Evolutionary conservation across 2,797 vertebrate species (phyloP).

Genomic region (Enteromius mattozi): DNA sequence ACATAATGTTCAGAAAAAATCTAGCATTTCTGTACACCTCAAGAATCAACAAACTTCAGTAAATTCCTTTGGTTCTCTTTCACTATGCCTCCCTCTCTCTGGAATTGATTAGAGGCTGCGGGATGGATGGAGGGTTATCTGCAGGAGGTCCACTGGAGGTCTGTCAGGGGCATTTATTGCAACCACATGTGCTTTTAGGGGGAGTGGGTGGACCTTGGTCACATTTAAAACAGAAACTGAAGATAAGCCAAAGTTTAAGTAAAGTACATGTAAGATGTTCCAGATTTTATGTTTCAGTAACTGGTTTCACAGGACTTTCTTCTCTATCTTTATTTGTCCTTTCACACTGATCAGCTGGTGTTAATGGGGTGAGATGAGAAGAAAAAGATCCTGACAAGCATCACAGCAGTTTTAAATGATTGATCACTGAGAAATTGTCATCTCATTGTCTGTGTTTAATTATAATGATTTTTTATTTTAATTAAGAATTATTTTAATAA

Average conservation of each 20-base stretch:
- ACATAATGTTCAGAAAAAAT: neutral
- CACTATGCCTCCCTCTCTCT: conserved; percentile 56
- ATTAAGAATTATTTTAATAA: neutral
- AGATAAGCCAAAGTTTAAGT: conserved; percentile 65
- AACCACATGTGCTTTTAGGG: conserved; percentile 75
- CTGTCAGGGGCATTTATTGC: conserved; percentile 65
- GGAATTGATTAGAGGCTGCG: conserved; percentile 71
- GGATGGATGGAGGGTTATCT: conserved; percentile 45
- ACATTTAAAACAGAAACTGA: conserved; percentile 65
- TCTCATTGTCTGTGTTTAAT: neutral
- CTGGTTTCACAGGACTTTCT: neutral
- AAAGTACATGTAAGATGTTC: conserved; percentile 53
- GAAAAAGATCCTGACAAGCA: conserved; percentile 34
- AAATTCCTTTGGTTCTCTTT: conserved; percentile 23
- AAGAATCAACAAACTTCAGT: neutral
- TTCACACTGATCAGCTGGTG: neutral
- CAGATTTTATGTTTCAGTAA: conserved; percentile 4
- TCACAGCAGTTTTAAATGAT: conserved; percentile 53
- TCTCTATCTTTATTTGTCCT: neutral
- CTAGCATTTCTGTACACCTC: neutral
- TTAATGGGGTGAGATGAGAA: neutral
- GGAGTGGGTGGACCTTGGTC: conserved; percentile 1
- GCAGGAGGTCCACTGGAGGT: conserved; percentile 66
- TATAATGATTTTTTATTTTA: neutral
- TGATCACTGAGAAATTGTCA: conserved; percentile 20